Evolutionary conservation across 2,797 vertebrate genomes (phyloP), one percentile per base, ranked within the genome.

Genomic region (Cyprinella venusta): DNA sequence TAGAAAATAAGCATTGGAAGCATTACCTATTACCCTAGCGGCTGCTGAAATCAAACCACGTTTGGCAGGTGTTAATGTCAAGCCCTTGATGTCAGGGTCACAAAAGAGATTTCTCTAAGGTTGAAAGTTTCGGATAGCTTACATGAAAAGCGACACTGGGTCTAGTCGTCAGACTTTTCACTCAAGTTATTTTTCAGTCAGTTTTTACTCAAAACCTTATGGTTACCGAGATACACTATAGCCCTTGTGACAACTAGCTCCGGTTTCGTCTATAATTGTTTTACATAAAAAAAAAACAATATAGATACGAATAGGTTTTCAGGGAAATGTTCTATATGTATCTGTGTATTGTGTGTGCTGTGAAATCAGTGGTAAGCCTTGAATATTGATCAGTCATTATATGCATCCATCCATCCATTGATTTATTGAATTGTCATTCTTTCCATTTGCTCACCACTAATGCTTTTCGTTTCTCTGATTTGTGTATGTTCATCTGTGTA

Each of bases 401-500:
- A 68, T 79, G 2, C 48, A 33, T 33, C 6, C 19, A 45, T 26
- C 16, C 19, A 45, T 26, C 16, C 65, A 48, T 81, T 70, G 52
- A 48, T 72, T 48, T 50, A 79, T 54, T 68, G 13, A 54, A 54
- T 12, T 69, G 3, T 56, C 16, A 48, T 59, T 72, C 3, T 50
- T 72, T 81, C 42, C 21, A 24, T 74, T 81, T 74, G 56, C 56
- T 52, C 8, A 52, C 1, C 18, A 24, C 15, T 83, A 48, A 68
- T 65, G 8, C 50, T 24, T 45, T 81, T 65, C 38, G 50, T 72
- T 65, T 12, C 48, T 61, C 38, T 67, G 81, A 61, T 84, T 12
- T 78, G 8, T 65, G 9, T 91, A 86, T 85, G 26, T 38, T 48
- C 6, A 16, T 84, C 15, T 76, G 8, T 65, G 9, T 91, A 86